Conservation (phyloP, 2,113 vertebrate species). For the Eclectus roratus region DNA sequence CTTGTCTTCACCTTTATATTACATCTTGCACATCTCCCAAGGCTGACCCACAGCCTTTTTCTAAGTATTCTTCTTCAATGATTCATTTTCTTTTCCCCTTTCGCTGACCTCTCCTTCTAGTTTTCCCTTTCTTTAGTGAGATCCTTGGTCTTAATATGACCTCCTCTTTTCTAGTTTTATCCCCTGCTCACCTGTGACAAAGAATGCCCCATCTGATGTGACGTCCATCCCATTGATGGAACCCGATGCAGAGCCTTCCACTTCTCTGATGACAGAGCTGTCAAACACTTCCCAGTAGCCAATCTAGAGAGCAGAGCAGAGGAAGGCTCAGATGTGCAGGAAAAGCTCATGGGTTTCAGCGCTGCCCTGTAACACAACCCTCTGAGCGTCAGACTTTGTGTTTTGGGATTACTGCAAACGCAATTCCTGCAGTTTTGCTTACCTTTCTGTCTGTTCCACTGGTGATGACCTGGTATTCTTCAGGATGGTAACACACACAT, state of each 20-base stretch:
- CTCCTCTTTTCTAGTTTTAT: neutral
- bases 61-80: neutral
- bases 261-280: constrained; percentile 79
- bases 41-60: neutral
- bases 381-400: neutral
- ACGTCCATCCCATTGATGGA: constrained; percentile 87
- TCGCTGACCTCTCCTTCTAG: neutral
- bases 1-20: neutral
- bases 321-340: neutral
- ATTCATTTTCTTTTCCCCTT: neutral
- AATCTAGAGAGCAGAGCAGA: constrained; percentile 71
- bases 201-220: constrained; percentile 75
- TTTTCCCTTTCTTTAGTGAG: neutral
- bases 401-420: neutral
- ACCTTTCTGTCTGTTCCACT: constrained; percentile 89
- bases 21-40: neutral
- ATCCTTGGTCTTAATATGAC: neutral
- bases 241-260: constrained; percentile 82
- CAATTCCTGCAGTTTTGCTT: neutral
- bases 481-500: constrained; percentile 87
- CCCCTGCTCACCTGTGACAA: constrained; percentile 81
- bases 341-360: neutral
- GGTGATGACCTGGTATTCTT: constrained; percentile 88
- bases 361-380: neutral
- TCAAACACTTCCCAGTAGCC: constrained; percentile 89